Percentiles rank a stretch among this genome's conserved stretches.
phyloP scores from a whole-genome alignment of 2,113 vertebrate species.

The Corapipo altera region DNA sequence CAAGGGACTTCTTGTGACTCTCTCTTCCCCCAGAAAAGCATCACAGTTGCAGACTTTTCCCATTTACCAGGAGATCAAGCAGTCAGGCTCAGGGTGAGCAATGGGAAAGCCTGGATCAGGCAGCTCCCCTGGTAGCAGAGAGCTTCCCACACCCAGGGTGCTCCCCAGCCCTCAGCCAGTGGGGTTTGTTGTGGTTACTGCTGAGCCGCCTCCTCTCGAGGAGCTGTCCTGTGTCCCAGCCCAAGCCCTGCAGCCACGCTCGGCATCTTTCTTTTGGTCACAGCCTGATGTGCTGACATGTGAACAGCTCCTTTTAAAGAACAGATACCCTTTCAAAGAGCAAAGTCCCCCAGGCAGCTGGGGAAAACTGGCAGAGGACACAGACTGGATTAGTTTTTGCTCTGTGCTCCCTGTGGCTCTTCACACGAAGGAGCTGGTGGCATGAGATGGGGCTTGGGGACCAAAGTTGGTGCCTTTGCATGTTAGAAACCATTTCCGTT shows the following conservation, averaged over 20 bases:
- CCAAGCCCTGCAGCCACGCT: slow-evolving; percentile 4
- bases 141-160: not conserved
- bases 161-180: not conserved
- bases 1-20: not conserved
- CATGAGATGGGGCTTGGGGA: not conserved
- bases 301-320: slow-evolving; percentile 45
- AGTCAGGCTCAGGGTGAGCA: not conserved
- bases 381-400: not conserved
- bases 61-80: not conserved
- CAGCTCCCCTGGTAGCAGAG: not conserved
- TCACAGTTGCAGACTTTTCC: not conserved
- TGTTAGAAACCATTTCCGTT: slow-evolving; percentile 18
- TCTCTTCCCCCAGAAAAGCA: not conserved
- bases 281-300: slow-evolving; percentile 34
- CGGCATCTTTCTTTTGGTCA: not conserved
- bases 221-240: not conserved
- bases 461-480: not conserved
- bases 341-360: not conserved
- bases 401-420: not conserved
- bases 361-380: not conserved
- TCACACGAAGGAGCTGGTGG: not conserved
- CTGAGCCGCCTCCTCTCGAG: not conserved
- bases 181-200: not conserved
- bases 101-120: not conserved
- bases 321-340: slow-evolving; percentile 35